Base-by-base conservation (phyloP, 2,888 invertebrate species). In the Brachylomia viminalis region DNA sequence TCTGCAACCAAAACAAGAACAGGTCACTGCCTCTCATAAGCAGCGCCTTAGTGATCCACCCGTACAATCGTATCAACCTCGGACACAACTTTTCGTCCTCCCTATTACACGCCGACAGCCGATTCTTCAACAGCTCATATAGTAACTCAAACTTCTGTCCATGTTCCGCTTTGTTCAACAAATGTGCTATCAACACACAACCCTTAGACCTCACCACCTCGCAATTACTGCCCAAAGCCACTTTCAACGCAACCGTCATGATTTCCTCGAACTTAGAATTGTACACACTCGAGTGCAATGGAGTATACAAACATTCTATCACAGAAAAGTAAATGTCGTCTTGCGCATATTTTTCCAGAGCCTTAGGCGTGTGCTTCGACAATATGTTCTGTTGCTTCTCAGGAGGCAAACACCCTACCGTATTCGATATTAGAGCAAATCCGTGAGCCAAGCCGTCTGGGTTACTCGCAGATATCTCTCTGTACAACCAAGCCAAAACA, bases 111-210 rank as follows among this genome's bases (percentile, higher is more conserved):
- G 81, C 75, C 0, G 91, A 80, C 61, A 96, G 80, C 77, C 90
- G 87, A 59, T 78, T 90, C 87, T 94, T 95, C 70, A 96, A 86
- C 61, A 87, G 75, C 70, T 94, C 95, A 87, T 96, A 95, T 2
- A 96, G 75, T 15, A 93, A 65, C 84, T 96, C 95, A 90, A 96
- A 96, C 54, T 91, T 92, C 77, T 92, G 91, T 0, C 95, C 95
- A 70, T 89, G 91, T 47, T 95, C 95, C 0, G 92, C 94, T 92
- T 97, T 97, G 89, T 98, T 97, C 64, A 97, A 87, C 74, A 97
- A 92, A 92, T 97, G 97, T 0, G 97, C 97, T 73, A 97, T 89
- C 72, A 97, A 90, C 81, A 95, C 93, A 87, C 96, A 96, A 0
- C 97, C 95, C 80, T 95, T 95, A 20, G 90, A 90, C 79, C 95